Base-by-base conservation (phyloP, 1,140 invertebrate species). In the Ylistrum balloti region DNA sequence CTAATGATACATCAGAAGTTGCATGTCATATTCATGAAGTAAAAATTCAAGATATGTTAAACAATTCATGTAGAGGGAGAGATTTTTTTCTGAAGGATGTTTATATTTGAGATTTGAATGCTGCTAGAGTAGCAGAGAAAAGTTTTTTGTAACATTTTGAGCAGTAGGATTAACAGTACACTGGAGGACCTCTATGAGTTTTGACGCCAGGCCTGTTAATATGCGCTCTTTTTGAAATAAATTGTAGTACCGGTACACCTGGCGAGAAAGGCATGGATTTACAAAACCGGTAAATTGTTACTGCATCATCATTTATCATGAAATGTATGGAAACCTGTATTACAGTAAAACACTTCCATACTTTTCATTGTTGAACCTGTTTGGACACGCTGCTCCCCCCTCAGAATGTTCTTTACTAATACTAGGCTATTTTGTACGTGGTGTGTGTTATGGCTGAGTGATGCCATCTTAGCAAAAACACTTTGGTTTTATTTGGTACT, bases 221-320 rank as follows among this genome's bases (percentile, higher is more conserved):
- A 74, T 28, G 20, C 15, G 5, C 35, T 74, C 22, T 74, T 74
- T 74, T 74, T 74, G 56, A 74, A 74, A 74, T 74, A 74, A 74
- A 74, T 74, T 74, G 56, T 74, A 74, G 56, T 74, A 74, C 56
- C 56, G n/a, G 56, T 74, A 74, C 56, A 74, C 56, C 56, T 74
- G 56, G 56, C 56, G 28, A 74, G 56, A 74, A 74, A 74, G 56
- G 56, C 56, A 74, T 74, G 56, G 56, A 74, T 74, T 28, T 74
- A 74, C 56, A 74, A 74, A 74, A n/a, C 56, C 56, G 56, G 56
- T 74, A 74, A 74, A 74, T 74, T 74, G 56, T 74, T 74, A 74
- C 56, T 74, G 56, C 56, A 74, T 74, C 56, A 28, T 74, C 56
- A 74, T 74, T 74, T 74, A 74, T 74, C 56, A 74, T 74, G 56